Evolutionary conservation across 2,797 vertebrate genomes (phyloP).

Genomic region (Fistularia tabacaria): DNA sequence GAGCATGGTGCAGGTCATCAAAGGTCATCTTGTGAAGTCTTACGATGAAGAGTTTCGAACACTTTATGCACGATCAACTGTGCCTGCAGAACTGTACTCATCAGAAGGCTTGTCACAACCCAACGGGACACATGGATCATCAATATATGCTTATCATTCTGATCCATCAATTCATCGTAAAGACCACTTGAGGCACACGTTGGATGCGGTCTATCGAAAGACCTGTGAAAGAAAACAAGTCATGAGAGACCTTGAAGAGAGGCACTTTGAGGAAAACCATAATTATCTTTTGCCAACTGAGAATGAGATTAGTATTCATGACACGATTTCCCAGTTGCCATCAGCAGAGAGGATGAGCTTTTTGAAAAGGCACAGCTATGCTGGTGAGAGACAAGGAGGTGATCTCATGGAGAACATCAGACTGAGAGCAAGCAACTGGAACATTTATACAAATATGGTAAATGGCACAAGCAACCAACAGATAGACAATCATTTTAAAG

Average conservation of each 20-base stretch:
- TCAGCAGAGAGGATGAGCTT: slow-evolving; percentile 75
- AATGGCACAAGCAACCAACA: slow-evolving; percentile 52
- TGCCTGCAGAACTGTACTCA: slow-evolving; percentile 75
- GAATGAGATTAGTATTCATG: slow-evolving; percentile 70
- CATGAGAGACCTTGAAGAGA: slow-evolving; percentile 59
- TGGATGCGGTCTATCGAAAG: slow-evolving; percentile 82
- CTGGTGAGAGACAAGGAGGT: slow-evolving; percentile 85
- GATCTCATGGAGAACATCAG: slow-evolving; percentile 61
- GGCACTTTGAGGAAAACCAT: slow-evolving; percentile 64
- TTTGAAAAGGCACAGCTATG: slow-evolving; percentile 95
- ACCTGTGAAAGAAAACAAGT: slow-evolving; percentile 73
- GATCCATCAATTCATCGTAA: slow-evolving; percentile 75
- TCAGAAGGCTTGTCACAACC: slow-evolving; percentile 65
- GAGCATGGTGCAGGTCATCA: slow-evolving; percentile 96
- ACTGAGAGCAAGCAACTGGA: slow-evolving; percentile 78
- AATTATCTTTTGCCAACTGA: slow-evolving; percentile 59
- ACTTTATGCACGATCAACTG: slow-evolving; percentile 86
- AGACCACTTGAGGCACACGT: slow-evolving; percentile 77
- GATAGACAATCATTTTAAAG: slow-evolving; percentile 71
- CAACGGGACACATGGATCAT: slow-evolving; percentile 70
- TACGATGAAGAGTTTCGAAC: slow-evolving; percentile 97
- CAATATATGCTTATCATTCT: slow-evolving; percentile 73
- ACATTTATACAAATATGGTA: slow-evolving; percentile 77
- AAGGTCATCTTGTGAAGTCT: slow-evolving; percentile 87
- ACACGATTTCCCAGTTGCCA: slow-evolving; percentile 67